A percentile compares a stretch with the other conserved stretches of the same genome.
Conservation (phyloP, 2,113 vertebrate species). For the Ivindomyrus marchei region DNA sequence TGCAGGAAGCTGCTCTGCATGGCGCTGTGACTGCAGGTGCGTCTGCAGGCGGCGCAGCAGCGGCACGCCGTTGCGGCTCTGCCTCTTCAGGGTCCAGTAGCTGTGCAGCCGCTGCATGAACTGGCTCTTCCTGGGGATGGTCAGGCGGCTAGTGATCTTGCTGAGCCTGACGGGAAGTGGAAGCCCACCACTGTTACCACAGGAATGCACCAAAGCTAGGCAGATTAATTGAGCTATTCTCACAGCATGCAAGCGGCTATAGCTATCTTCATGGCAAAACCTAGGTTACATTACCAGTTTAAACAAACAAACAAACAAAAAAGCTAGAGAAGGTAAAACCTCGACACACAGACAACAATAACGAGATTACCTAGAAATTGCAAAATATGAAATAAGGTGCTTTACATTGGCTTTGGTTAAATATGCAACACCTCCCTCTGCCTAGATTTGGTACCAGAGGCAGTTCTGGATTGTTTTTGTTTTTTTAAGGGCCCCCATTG, state of each 20-base stretch:
- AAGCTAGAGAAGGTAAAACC: not conserved
- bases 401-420: not conserved
- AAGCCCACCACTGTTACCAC: not conserved
- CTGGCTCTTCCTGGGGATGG: slow-evolving; percentile 94
- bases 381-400: not conserved
- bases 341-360: not conserved
- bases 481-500: not conserved
- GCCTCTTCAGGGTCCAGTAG: slow-evolving; percentile 97
- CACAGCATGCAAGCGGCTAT: not conserved
- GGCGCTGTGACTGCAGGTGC: slow-evolving; percentile 91
- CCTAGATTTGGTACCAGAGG: too few relatives aligned
- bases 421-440: too few relatives aligned
- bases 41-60: slow-evolving; percentile 91
- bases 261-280: not conserved
- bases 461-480: too few relatives aligned
- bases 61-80: slow-evolving; percentile 92
- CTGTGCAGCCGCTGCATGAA: slow-evolving; percentile 98
- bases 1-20: slow-evolving; percentile 71
- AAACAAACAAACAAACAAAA: not conserved
- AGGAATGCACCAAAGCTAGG: not conserved
- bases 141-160: slow-evolving; percentile 92
- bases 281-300: not conserved
- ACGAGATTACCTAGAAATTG: not conserved
- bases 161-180: slow-evolving; percentile 68
- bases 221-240: not conserved